Base-by-base conservation (phyloP, 2,797 vertebrate species). In the Oreortyx pictus region DNA sequence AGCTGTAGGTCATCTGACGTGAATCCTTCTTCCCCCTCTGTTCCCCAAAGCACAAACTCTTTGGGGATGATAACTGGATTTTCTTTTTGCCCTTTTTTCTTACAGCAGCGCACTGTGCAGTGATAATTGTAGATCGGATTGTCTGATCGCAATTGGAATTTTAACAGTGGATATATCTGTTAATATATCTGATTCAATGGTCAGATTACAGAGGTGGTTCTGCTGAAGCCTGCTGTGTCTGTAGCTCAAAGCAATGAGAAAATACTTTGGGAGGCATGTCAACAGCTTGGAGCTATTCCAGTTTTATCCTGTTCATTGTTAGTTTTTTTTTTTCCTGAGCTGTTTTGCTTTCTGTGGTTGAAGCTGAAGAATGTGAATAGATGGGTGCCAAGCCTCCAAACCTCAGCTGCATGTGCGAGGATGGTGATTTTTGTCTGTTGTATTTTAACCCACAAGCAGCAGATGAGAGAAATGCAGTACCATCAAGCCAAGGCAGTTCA, bases 181-280 rank as follows among this genome's bases (percentile, higher is more conserved):
- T 71, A 3, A 27, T 54, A 17, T 22, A 9, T 11, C 23, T 52
- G 65, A 18, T 19, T 20, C 1, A 2, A 3, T 1, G 3, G 14
- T 43, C 50, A 52, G 18, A n/a, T 76, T 23, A 47, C 27, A 64
- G 33, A 33, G 52, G 41, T n/a, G 56, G 7, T 15, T 70, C 60
- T 88, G 47, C 13, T 76, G 77, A 73, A 86, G 44, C 6, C 37
- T 35, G 1, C 20, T 12, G 20, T 46, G 11, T 50, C n/a, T 43
- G 25, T 65, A 77, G n/a, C 35, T 60, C 43, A 20, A 68, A 84
- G 78, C 25, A 81, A 31, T 67, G 57, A 43, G 46, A 68, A 82
- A 54, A 43, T 61, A 11, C 19, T 93, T 83, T 4, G 11, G 67
- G 39, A 92, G 43, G 19, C 59, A 50, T 6, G 8, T 59, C 59